Percentiles rank a stretch among this genome's conserved stretches.
phyloP scores from a whole-genome alignment of 2,797 vertebrate species.

The Coracias cyanogaster region DNA sequence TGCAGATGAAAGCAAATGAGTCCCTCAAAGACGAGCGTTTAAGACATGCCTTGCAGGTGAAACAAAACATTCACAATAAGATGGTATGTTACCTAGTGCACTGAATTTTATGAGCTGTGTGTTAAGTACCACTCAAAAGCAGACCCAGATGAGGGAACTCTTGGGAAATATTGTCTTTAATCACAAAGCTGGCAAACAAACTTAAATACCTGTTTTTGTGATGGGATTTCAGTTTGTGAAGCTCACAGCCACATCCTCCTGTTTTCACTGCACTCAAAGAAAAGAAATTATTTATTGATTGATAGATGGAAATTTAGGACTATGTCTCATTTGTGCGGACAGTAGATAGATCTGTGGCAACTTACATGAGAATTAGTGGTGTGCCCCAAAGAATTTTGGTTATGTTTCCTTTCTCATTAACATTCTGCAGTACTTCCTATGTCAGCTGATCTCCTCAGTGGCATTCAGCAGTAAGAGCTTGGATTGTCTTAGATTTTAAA shows the following conservation, averaged over 20 bases:
- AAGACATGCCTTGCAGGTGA: slow-evolving; percentile 29
- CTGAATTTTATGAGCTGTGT: slow-evolving; percentile 12
- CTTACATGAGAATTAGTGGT: background rate
- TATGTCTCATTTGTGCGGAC: background rate
- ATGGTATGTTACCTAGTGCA: background rate
- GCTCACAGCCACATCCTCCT: background rate
- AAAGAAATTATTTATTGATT: background rate
- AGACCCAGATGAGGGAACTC: background rate
- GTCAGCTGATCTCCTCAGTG: background rate
- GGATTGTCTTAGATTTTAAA: background rate
- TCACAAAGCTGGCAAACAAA: background rate
- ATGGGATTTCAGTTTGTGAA: background rate
- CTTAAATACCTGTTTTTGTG: background rate
- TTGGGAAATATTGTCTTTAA: background rate
- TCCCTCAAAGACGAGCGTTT: background rate
- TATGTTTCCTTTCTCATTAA: background rate
- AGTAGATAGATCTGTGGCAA: background rate
- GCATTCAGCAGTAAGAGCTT: background rate
- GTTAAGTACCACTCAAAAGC: background rate
- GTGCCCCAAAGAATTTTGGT: background rate
- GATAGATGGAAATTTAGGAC: background rate
- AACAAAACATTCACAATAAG: slow-evolving; percentile 22
- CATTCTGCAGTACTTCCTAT: background rate
- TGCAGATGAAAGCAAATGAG: slow-evolving; percentile 22
- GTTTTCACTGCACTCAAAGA: background rate